Percentiles rank a stretch among this genome's conserved stretches.
Evolutionary conservation across 2,888 invertebrate species (phyloP).

Genomic region (Epirrhoe alternata): DNA sequence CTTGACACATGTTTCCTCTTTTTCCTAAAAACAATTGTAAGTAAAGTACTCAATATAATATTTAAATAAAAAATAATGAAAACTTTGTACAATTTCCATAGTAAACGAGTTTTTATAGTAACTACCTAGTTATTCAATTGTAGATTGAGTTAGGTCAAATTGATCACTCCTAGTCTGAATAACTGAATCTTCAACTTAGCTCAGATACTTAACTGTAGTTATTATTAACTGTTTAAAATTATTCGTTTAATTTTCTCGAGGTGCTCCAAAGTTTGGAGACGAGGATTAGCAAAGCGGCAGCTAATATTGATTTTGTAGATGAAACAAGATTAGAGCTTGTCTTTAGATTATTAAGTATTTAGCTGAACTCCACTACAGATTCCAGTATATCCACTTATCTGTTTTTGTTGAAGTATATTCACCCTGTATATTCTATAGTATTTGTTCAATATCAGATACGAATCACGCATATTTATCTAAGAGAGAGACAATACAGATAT

Average conservation of each 20-base stretch:
- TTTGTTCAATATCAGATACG: background rate
- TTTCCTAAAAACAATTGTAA: too few species aligned
- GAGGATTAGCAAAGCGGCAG: slow-evolving; percentile 21
- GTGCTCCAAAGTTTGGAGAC: slow-evolving; percentile 29
- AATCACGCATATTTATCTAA: background rate
- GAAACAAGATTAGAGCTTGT: slow-evolving; percentile 15
- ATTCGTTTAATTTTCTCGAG: slow-evolving; percentile 26
- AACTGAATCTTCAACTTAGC: slow-evolving; percentile 37
- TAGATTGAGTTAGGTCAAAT: slow-evolving; percentile 51
- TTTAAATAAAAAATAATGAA: too few species aligned
- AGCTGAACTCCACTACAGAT: background rate
- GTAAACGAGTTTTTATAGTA: slow-evolving; percentile 19
- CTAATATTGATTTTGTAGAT: slow-evolving; percentile 32
- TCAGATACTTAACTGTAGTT: slow-evolving; percentile 21
- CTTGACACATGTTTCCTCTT: too few species aligned
- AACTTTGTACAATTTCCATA: too few species aligned
- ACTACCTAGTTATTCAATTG: slow-evolving; percentile 15
- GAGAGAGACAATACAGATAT: too few species aligned
- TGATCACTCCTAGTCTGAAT: slow-evolving; percentile 44
- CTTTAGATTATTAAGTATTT: slow-evolving; percentile 14
- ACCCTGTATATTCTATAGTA: too few species aligned
- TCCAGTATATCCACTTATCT: background rate
- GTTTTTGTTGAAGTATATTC: background rate
- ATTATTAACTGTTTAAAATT: slow-evolving; percentile 33
- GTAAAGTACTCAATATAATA: too few species aligned